Evolutionary conservation across 1,140 invertebrate species (phyloP).

Genomic region (Ectropis grisescens): DNA sequence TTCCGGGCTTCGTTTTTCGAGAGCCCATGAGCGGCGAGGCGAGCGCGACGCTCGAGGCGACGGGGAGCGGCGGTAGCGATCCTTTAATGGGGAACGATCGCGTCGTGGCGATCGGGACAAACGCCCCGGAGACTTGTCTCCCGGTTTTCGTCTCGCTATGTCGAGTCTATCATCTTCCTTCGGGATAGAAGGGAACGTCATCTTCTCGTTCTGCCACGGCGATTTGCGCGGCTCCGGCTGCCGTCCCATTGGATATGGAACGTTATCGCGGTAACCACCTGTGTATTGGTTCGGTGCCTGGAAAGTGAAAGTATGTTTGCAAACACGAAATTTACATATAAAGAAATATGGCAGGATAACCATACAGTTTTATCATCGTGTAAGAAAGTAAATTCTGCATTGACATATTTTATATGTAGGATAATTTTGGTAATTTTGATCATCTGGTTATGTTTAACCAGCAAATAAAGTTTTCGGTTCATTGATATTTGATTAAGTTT

Average conservation of each 20-base stretch:
- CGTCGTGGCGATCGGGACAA: constrained; percentile 9
- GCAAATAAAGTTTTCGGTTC: no score
- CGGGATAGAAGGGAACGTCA: constrained; percentile 18
- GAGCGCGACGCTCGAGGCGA: constrained; percentile 43
- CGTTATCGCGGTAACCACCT: constrained; percentile 39
- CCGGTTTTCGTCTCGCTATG: constrained; percentile 16
- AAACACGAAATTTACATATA: constrained; percentile 40
- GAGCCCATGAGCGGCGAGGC: constrained; percentile 46
- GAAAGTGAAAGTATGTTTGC: constrained; percentile 56
- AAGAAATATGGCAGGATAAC: no score
- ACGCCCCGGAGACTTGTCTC: constrained; percentile 15
- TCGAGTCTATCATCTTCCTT: constrained; percentile 22
- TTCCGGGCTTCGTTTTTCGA: constrained; percentile 47
- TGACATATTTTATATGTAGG: no score
- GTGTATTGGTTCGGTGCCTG: constrained; percentile 56
- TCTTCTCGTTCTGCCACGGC: constrained; percentile 25
- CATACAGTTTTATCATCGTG: no score
- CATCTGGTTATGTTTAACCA: no score
- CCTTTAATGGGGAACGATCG: constrained; percentile 27
- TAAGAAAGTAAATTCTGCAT: no score
- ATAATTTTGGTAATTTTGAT: no score
- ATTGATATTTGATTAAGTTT: no score
- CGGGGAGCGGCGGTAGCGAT: constrained; percentile 38
- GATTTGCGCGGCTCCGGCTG: constrained; percentile 9
- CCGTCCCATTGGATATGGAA: constrained; percentile 20